Evolutionary conservation across 2,888 invertebrate species (phyloP).

Genomic region (Dilophus febrilis): DNA sequence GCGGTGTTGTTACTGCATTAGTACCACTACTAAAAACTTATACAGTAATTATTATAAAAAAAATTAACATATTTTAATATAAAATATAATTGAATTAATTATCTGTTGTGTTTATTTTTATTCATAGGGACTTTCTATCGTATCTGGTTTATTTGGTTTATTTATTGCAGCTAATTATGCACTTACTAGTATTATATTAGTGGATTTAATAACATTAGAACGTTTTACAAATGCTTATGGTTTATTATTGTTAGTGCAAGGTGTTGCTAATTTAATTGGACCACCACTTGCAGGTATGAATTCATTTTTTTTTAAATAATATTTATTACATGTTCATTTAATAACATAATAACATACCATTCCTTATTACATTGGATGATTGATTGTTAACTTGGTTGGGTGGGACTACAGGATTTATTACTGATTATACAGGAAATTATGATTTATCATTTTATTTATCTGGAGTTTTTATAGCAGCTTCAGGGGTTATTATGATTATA

Average conservation of each 20-base stretch:
- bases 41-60: slow-evolving; percentile 13
- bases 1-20: slow-evolving; percentile 46
- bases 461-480: slow-evolving; percentile 48
- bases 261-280: slow-evolving; percentile 75
- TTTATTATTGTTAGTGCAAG: slow-evolving; percentile 69
- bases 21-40: slow-evolving; percentile 41
- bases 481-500: slow-evolving; percentile 13
- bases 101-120: slow-evolving; percentile 2
- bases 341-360: too few relatives aligned
- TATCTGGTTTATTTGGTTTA: slow-evolving; percentile 70
- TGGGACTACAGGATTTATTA: slow-evolving; percentile 60
- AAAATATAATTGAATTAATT: not conserved
- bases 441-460: slow-evolving; percentile 66
- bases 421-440: slow-evolving; percentile 60
- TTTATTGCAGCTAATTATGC: slow-evolving; percentile 87
- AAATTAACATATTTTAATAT: not conserved
- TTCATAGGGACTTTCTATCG: slow-evolving; percentile 35
- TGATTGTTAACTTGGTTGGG: too few relatives aligned
- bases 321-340: too few relatives aligned
- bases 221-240: slow-evolving; percentile 86
- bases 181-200: slow-evolving; percentile 75
- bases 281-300: slow-evolving; percentile 70
- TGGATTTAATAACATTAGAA: slow-evolving; percentile 77
- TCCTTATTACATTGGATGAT: too few relatives aligned
- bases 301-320: slow-evolving; percentile 6